These are phyloP conservation scores for Andrena bucephala DNA, from an alignment of 2,888 invertebrate species.

Conservation along the genomic window DNA sequence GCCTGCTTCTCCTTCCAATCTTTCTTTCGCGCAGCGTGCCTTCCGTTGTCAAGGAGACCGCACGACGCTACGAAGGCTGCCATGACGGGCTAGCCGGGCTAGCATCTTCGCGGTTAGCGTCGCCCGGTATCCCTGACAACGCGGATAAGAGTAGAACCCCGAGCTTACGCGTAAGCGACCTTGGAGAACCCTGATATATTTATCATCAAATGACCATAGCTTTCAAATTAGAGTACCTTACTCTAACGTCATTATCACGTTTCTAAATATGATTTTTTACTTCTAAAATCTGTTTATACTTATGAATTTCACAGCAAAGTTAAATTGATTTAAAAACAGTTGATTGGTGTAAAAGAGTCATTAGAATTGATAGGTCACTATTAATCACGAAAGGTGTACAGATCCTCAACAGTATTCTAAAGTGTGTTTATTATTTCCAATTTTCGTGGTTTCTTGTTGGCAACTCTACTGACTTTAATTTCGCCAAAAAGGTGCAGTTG, in stretches of 20 bases:
- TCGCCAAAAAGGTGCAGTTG: constrained; percentile 59
- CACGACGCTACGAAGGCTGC: no score
- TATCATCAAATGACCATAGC: no score
- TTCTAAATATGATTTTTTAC: not conserved
- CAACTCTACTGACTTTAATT: constrained; percentile 46
- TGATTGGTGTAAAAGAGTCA: not conserved
- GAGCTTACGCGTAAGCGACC: no score
- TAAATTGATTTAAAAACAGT: not conserved
- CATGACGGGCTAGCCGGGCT: no score
- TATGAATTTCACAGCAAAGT: not conserved
- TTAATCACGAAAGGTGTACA: not conserved
- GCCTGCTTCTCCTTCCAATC: no score
- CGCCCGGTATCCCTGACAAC: no score
- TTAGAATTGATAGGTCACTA: not conserved
- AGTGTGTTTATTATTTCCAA: not conserved
- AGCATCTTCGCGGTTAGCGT: no score
- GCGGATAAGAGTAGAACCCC: no score
- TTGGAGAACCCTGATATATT: no score
- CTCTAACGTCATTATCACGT: not conserved
- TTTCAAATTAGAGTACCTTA: not conserved
- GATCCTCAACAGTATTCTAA: not conserved
- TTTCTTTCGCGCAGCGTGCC: no score
- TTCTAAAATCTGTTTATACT: not conserved
- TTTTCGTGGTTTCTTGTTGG: constrained; percentile 11
- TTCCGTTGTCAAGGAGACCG: no score